A percentile compares a stretch with the other conserved stretches of the same genome.
Evolutionary conservation across 2,797 vertebrate genomes (phyloP).

Genomic region (Crenichthys baileyi): DNA sequence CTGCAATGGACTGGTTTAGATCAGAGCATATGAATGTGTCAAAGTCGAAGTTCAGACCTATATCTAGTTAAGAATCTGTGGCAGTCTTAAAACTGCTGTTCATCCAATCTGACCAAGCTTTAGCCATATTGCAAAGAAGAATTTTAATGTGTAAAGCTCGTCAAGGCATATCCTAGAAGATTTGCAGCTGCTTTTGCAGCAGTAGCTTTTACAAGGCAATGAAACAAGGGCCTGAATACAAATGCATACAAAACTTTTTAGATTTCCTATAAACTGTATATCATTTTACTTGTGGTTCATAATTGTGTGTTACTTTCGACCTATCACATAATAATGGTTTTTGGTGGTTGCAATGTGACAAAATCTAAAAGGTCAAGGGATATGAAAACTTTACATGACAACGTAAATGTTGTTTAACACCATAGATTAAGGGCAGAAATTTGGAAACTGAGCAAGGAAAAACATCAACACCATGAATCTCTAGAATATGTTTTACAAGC

Average conservation of each 20-base stretch:
- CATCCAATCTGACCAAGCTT: neutral
- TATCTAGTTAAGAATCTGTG: too few species aligned
- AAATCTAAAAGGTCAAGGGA: neutral
- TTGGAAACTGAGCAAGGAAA: slow-evolving; percentile 8
- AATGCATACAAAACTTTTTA: neutral
- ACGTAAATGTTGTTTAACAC: slow-evolving; percentile 22
- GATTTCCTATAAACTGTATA: neutral
- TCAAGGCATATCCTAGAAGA: neutral
- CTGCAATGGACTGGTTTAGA: too few species aligned
- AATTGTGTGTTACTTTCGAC: neutral
- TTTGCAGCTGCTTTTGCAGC: too few species aligned
- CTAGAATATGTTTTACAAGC: slow-evolving; percentile 39
- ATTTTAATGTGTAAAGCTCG: neutral
- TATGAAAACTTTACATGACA: neutral
- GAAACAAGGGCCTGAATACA: neutral
- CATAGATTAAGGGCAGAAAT: slow-evolving; percentile 14
- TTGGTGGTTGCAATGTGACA: neutral
- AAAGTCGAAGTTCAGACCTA: too few species aligned
- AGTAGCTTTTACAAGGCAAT: neutral
- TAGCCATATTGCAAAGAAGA: neutral
- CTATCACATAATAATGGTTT: neutral
- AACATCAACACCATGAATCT: slow-evolving; percentile 30
- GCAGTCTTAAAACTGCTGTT: too few species aligned
- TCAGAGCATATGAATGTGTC: too few species aligned
- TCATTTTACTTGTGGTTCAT: neutral